Evolutionary conservation across 2,113 vertebrate genomes (phyloP).

Genomic region (Panthera leo): DNA sequence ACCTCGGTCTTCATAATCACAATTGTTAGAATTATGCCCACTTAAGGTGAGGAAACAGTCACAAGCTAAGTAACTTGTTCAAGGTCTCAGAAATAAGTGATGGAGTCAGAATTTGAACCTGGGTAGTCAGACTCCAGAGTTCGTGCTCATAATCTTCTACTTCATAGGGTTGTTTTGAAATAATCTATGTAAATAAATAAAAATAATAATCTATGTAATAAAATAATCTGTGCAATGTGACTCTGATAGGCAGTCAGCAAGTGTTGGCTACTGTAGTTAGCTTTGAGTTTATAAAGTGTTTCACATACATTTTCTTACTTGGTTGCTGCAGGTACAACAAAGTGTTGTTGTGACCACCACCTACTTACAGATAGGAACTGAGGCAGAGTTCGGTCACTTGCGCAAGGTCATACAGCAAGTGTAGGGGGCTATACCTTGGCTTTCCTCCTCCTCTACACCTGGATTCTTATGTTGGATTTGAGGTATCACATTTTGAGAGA

Average conservation of each 20-base stretch:
- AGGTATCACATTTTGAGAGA: background rate
- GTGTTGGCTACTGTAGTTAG: background rate
- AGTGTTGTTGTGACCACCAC: background rate
- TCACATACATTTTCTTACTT: background rate
- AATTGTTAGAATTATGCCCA: background rate
- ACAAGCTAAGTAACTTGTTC: background rate
- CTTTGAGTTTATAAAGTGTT: background rate
- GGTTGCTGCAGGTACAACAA: background rate
- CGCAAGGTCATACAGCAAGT: background rate
- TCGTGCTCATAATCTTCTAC: background rate
- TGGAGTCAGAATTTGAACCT: background rate
- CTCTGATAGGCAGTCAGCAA: background rate
- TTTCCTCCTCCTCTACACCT: background rate
- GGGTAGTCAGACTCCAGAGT: background rate
- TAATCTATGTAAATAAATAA: background rate
- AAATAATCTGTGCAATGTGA: background rate
- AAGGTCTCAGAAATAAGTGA: background rate
- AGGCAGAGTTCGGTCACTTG: background rate
- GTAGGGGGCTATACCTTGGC: background rate
- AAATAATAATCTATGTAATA: background rate
- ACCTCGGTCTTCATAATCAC: background rate
- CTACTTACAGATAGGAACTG: background rate
- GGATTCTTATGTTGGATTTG: background rate
- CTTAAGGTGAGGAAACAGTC: background rate
- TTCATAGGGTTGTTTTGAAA: background rate